Percentiles rank a stretch among this genome's conserved stretches.
Evolutionary conservation across 2,797 vertebrate species (phyloP).

Genomic region (Peromyscus eremicus): DNA sequence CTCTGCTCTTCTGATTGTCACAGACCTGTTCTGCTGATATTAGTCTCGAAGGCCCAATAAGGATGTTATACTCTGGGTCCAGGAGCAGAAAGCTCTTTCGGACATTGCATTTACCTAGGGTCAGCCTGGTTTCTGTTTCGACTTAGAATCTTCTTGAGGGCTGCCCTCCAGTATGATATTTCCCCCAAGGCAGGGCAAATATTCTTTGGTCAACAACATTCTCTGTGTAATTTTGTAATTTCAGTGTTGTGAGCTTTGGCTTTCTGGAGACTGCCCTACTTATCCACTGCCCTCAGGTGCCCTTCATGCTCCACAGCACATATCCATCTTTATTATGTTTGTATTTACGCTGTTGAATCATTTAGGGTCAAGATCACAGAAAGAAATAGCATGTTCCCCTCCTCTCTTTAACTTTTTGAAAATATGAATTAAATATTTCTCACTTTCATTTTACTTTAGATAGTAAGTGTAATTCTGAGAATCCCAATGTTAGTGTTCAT

Average conservation of each 20-base stretch:
- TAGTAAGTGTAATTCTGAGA: not conserved
- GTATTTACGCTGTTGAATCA: slow-evolving; percentile 14
- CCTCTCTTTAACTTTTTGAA: not conserved
- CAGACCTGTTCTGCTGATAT: slow-evolving; percentile 26
- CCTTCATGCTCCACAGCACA: not conserved
- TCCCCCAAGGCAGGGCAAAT: not conserved
- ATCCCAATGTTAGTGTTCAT: not conserved
- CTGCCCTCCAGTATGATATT: not conserved
- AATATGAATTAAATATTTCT: not conserved
- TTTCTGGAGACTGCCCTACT: slow-evolving; percentile 56
- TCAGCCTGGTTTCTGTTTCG: slow-evolving; percentile 51
- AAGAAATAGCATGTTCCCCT: not conserved
- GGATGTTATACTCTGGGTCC: slow-evolving; percentile 23
- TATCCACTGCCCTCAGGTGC: not conserved
- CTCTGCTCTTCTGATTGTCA: not conserved
- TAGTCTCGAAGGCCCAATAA: slow-evolving; percentile 40
- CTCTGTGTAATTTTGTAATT: slow-evolving; percentile 33
- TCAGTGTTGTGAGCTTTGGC: not conserved
- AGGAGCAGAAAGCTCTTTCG: slow-evolving; percentile 44
- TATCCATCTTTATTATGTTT: not conserved
- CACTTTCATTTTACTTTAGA: not conserved
- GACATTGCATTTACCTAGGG: slow-evolving; percentile 22
- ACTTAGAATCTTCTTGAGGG: not conserved
- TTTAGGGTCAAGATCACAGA: not conserved
- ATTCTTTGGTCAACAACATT: slow-evolving; percentile 56